phyloP scores from a whole-genome alignment of 2,797 vertebrate species.

The Meriones psammophilus region DNA sequence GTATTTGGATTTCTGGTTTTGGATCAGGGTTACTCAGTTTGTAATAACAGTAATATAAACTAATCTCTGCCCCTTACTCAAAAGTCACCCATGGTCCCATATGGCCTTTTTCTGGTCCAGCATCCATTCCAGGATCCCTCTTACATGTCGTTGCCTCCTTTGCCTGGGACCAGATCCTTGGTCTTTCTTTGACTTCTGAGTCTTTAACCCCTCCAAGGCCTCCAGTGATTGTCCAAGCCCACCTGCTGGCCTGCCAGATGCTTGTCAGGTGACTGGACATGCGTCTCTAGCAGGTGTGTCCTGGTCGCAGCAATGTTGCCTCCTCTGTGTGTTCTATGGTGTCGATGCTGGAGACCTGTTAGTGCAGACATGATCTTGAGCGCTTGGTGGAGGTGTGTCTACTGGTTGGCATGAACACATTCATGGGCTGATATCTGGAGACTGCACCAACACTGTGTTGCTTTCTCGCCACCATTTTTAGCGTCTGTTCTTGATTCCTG shows the following conservation, averaged over 20 bases:
- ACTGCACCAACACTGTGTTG: background rate
- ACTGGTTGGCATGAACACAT: background rate
- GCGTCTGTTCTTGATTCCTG: background rate
- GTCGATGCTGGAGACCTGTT: background rate
- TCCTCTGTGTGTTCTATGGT: accelerated
- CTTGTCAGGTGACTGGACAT: background rate
- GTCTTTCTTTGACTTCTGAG: background rate
- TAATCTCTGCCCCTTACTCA: background rate
- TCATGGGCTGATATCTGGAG: background rate
- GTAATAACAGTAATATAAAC: background rate
- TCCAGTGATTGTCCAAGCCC: background rate
- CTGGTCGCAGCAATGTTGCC: too few species aligned
- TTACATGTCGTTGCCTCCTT: background rate
- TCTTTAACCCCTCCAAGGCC: background rate
- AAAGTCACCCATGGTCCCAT: background rate
- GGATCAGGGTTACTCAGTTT: background rate
- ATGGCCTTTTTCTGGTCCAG: background rate
- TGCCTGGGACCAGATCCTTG: background rate
- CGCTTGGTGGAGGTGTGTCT: background rate
- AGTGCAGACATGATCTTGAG: background rate
- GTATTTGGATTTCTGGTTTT: background rate
- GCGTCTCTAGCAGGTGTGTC: background rate
- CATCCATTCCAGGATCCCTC: background rate
- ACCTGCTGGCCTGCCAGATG: background rate
- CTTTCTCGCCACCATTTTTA: background rate